These are phyloP conservation scores for Garrulus glandarius DNA, from an alignment of 2,797 vertebrate species.

Conservation along the genomic window DNA sequence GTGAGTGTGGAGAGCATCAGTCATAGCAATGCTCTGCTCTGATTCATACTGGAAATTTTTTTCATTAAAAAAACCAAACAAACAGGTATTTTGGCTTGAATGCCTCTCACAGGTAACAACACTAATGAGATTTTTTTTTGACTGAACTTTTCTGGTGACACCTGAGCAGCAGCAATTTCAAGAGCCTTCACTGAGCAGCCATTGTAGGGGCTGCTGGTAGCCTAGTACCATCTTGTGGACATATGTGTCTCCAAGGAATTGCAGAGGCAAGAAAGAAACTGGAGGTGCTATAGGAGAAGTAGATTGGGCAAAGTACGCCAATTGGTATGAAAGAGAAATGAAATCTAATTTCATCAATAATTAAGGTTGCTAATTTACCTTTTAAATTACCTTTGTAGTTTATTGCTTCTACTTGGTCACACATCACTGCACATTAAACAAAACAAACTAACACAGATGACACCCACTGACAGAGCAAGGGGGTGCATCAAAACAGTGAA, in stretches of 20 bases:
- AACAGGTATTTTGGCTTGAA: not conserved
- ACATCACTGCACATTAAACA: not conserved
- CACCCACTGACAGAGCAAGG: no score
- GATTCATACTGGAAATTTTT: not conserved
- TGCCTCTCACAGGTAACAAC: not conserved
- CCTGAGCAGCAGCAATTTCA: not conserved
- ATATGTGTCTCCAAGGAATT: not conserved
- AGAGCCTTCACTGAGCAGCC: not conserved
- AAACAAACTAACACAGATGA: not conserved
- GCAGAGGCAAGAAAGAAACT: not conserved
- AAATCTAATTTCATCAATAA: not conserved
- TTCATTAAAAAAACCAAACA: not conserved
- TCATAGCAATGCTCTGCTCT: not conserved
- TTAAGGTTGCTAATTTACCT: not conserved
- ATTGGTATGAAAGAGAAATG: not conserved
- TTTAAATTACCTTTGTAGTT: not conserved
- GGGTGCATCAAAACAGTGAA: not conserved
- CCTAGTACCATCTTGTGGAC: slow-evolving; percentile 58
- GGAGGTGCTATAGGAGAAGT: not conserved
- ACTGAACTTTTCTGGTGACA: not conserved
- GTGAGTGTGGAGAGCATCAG: not conserved
- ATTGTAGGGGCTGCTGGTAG: not conserved
- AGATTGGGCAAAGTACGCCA: not conserved
- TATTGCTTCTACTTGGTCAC: not conserved
- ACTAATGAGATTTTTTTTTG: not conserved